phyloP scores from a whole-genome alignment of 2,888 invertebrate species.

The Eurytoma californica region DNA sequence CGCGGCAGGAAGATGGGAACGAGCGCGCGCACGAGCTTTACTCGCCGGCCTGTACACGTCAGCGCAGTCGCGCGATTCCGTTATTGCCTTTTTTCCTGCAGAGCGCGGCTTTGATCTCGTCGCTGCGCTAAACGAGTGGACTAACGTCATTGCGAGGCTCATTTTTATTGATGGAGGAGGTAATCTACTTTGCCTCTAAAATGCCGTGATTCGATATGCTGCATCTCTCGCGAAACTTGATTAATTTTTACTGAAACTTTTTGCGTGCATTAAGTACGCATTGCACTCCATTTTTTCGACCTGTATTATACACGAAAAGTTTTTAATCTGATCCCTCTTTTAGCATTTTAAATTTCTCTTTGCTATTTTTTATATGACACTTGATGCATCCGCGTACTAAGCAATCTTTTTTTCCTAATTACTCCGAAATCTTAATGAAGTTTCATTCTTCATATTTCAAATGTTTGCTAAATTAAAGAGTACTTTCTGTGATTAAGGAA shows the following conservation, averaged over 20 bases:
- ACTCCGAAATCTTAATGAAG: no score
- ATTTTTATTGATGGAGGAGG: slow-evolving; percentile 18
- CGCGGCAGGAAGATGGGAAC: neutral
- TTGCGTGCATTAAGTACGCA: no score
- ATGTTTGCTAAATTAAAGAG: neutral
- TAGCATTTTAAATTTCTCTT: no score
- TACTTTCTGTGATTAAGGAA: neutral
- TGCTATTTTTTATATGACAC: no score
- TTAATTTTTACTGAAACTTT: no score
- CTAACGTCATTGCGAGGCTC: slow-evolving; percentile 23
- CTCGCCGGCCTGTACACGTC: slow-evolving; percentile 24
- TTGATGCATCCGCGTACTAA: no score
- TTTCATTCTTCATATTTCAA: no score
- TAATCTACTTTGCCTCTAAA: slow-evolving; percentile 20
- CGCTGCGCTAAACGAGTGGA: neutral
- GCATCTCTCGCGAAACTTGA: neutral
- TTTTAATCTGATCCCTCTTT: no score
- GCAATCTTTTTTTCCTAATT: no score
- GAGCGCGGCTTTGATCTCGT: slow-evolving; percentile 21
- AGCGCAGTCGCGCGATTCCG: slow-evolving; percentile 13
- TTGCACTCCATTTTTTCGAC: no score
- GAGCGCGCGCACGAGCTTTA: slow-evolving; percentile 14
- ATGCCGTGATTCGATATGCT: neutral
- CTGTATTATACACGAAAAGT: no score
- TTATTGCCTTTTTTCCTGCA: slow-evolving; percentile 27